Evolutionary conservation across 2,113 vertebrate species (phyloP).

Genomic region (Thamnaconus septentrionalis): DNA sequence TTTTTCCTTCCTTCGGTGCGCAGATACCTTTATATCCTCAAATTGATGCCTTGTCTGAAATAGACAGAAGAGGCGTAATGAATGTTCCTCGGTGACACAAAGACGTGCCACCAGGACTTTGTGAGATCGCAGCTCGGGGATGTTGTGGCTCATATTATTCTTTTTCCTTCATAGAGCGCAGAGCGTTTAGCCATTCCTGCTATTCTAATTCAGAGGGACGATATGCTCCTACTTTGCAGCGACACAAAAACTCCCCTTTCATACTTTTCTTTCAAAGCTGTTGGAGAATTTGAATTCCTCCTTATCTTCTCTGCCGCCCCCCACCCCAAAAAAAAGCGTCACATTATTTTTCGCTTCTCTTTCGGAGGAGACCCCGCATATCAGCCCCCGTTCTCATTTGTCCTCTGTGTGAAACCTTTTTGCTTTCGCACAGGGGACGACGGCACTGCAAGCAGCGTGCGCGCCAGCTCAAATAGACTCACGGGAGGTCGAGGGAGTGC

Average conservation of each 20-base stretch:
- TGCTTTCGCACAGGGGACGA: no score
- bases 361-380: no score
- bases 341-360: constrained; percentile 45
- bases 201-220: constrained; percentile 47
- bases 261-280: background rate
- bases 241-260: no score
- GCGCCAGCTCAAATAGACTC: constrained; percentile 37
- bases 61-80: constrained; percentile 76
- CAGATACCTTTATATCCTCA: constrained; percentile 84
- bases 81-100: constrained; percentile 75
- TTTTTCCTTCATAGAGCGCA: constrained; percentile 37
- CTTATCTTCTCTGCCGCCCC: constrained; percentile 35
- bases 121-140: constrained; percentile 48
- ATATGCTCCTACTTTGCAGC: no score
- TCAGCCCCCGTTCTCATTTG: constrained; percentile 16
- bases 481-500: constrained; percentile 55
- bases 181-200: constrained; percentile 41
- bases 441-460: background rate
- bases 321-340: constrained; percentile 30
- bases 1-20: constrained; percentile 39
- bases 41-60: constrained; percentile 83
- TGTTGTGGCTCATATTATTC: constrained; percentile 40
- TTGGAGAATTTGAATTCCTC: constrained; percentile 16
- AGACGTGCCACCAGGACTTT: constrained; percentile 67
- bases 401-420: constrained; percentile 32